A percentile compares a stretch with the other conserved stretches of the same genome.
These are phyloP conservation scores for Climacteris rufus DNA, from an alignment of 2,113 vertebrate genomes.

Conservation along the genomic window DNA sequence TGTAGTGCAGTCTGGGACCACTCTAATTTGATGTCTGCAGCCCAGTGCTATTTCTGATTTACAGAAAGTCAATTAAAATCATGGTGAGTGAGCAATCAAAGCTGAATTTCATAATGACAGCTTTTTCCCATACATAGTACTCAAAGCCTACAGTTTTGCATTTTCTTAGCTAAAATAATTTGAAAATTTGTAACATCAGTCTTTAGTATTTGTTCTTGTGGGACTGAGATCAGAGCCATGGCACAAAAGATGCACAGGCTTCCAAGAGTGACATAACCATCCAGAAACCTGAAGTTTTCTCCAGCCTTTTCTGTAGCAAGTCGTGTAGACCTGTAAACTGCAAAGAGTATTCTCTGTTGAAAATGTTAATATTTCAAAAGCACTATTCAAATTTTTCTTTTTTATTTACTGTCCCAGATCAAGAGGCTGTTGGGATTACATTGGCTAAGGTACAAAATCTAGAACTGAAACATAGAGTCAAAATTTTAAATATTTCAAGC, in stretches of 20 bases:
- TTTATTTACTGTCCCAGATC: fast-evolving
- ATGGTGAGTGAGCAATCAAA: neutral
- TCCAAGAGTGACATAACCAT: neutral
- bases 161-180: neutral
- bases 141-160: neutral
- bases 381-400: neutral
- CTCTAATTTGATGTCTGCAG: neutral
- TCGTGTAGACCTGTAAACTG: neutral
- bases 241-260: neutral
- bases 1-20: neutral
- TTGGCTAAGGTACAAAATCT: neutral
- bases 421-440: neutral
- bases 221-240: neutral
- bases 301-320: neutral
- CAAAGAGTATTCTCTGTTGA: neutral
- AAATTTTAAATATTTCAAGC: neutral
- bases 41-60: neutral
- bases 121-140: neutral
- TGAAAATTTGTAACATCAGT: neutral
- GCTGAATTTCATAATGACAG: neutral
- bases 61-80: neutral
- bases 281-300: neutral
- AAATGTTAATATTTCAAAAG: neutral
- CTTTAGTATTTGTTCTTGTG: neutral
- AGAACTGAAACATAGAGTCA: neutral